phyloP scores from a whole-genome alignment of 2,797 vertebrate species.

The Pseudochirops cupreus region DNA sequence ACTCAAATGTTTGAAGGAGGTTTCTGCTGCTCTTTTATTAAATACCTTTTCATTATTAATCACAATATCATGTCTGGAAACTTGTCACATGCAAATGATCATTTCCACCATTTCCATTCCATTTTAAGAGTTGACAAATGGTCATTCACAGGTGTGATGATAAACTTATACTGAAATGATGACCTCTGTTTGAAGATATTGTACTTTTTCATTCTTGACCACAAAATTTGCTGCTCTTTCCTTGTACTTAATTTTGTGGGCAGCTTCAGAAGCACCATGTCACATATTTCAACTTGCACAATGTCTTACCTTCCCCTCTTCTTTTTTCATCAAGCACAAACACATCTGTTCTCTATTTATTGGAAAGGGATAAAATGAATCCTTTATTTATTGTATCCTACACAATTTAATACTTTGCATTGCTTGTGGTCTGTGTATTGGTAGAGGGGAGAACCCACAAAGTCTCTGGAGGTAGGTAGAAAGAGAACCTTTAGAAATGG shows the following conservation, averaged over 20 bases:
- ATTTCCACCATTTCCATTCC: not conserved
- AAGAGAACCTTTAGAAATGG: constrained; percentile 42
- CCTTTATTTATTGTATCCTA: constrained; percentile 62
- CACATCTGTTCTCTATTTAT: constrained; percentile 78
- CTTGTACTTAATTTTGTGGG: constrained; percentile 72
- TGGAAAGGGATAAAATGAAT: constrained; percentile 49
- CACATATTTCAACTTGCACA: constrained; percentile 59
- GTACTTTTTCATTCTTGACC: constrained; percentile 66
- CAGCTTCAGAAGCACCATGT: constrained; percentile 68
- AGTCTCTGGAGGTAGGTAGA: constrained; percentile 51
- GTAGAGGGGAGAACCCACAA: constrained; percentile 44
- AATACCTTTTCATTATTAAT: not conserved
- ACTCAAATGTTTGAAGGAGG: not conserved
- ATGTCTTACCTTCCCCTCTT: constrained; percentile 48
- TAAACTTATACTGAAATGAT: not conserved
- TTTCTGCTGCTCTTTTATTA: not conserved
- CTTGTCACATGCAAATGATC: not conserved
- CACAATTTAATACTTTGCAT: constrained; percentile 53
- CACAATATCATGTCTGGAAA: not conserved
- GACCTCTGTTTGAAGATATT: constrained; percentile 50
- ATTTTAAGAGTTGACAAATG: constrained; percentile 21
- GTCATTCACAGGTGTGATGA: constrained; percentile 23
- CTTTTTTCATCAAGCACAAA: not conserved
- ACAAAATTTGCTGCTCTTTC: constrained; percentile 72
- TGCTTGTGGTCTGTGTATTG: constrained; percentile 44